These are phyloP conservation scores for Willowsia nigromaculata DNA, from an alignment of 2,888 invertebrate genomes.

Conservation along the genomic window DNA sequence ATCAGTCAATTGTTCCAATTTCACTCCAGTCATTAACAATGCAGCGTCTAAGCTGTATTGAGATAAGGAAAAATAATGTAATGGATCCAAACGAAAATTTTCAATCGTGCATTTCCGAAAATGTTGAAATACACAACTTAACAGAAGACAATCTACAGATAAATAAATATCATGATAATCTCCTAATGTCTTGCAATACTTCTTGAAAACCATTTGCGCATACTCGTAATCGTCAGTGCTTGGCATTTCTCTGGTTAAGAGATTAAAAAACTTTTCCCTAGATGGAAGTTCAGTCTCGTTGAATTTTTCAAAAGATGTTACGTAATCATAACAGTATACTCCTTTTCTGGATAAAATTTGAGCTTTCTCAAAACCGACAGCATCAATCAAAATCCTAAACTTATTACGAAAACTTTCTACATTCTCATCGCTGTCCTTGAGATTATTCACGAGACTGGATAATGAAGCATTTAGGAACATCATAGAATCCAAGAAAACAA, in stretches of 20 bases:
- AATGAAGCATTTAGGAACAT: constrained; percentile 36
- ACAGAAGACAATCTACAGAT: constrained; percentile 1
- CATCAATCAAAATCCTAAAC: not conserved
- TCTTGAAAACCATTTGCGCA: not conserved
- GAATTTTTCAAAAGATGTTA: not conserved
- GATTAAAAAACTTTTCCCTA: constrained; percentile 16
- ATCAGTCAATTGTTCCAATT: constrained; percentile 28
- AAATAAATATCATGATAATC: constrained; percentile 62
- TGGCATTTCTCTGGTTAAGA: not conserved
- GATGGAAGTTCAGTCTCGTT: constrained; percentile 7
- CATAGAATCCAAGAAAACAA: constrained; percentile 47
- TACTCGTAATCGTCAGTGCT: constrained; percentile 27
- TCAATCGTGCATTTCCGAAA: constrained; percentile 32
- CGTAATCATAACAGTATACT: constrained; percentile 48
- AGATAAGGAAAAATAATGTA: constrained; percentile 46
- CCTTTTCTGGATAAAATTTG: constrained; percentile 9
- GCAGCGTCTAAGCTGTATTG: constrained; percentile 60
- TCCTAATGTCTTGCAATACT: no score
- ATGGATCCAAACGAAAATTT: constrained; percentile 49
- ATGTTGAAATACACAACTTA: constrained; percentile 58
- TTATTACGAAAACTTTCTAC: not conserved
- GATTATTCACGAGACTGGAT: constrained; percentile 1
- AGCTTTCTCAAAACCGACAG: constrained; percentile 19
- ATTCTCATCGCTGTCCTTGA: not conserved
- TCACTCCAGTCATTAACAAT: constrained; percentile 22